phyloP scores from a whole-genome alignment of 2,888 invertebrate genomes.

The Pyrrhosoma nymphula region DNA sequence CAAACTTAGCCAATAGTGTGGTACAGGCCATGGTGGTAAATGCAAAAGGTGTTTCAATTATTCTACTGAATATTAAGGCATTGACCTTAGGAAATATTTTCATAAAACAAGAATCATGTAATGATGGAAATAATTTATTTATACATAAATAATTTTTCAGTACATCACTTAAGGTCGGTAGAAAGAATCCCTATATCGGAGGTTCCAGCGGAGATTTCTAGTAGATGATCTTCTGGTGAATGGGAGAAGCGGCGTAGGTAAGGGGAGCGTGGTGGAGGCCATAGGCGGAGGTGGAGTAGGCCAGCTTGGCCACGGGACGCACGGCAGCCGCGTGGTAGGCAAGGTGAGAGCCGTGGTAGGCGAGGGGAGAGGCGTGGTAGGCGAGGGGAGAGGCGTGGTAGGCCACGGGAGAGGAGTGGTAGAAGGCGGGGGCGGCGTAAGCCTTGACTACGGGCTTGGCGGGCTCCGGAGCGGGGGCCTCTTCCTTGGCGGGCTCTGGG shows the following conservation, averaged over 20 bases:
- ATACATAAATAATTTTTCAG: background rate
- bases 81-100: too few species aligned
- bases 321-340: conserved; percentile 51
- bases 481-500: conserved; percentile 68
- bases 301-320: conserved; percentile 59
- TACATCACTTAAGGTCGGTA: background rate
- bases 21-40: too few species aligned
- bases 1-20: too few species aligned
- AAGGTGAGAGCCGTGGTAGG: conserved; percentile 35
- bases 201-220: background rate
- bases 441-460: conserved; percentile 36
- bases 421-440: conserved; percentile 44
- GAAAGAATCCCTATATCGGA: background rate
- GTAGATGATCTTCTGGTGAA: conserved; percentile 21
- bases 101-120: too few species aligned
- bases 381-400: conserved; percentile 49
- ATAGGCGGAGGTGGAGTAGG: background rate
- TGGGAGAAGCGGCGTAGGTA: conserved; percentile 29
- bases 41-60: too few species aligned
- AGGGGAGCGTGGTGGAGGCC: conserved; percentile 34
- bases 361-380: conserved; percentile 41
- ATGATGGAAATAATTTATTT: background rate
- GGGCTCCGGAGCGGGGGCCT: conserved; percentile 60
- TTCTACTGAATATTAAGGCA: too few species aligned
- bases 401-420: conserved; percentile 19